These are phyloP conservation scores for Cerastoderma edule DNA, from an alignment of 2,888 invertebrate species.

Conservation along the genomic window DNA sequence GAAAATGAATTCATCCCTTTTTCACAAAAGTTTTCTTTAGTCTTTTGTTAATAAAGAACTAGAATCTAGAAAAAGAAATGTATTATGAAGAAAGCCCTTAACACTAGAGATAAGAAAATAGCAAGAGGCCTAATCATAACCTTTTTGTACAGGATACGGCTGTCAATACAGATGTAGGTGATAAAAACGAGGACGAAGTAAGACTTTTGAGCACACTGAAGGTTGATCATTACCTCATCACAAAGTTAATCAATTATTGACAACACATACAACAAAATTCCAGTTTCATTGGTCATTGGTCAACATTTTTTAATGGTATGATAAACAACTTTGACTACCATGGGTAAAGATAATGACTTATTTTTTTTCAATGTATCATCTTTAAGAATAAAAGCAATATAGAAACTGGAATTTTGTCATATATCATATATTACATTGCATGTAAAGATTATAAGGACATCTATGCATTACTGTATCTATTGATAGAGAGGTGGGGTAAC, in stretches of 20 bases:
- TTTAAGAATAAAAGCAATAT: background rate
- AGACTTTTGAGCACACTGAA: constrained; percentile 20
- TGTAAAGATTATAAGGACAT: background rate
- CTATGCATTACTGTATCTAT: background rate
- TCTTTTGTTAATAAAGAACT: background rate
- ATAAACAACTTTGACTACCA: background rate
- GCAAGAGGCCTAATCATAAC: background rate
- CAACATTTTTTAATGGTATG: background rate
- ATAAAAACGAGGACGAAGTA: constrained; percentile 15
- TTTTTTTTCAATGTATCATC: too few relatives aligned
- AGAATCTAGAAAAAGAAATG: background rate
- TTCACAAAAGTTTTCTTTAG: background rate
- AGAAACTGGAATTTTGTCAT: background rate
- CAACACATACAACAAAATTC: constrained; percentile 12
- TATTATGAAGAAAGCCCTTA: background rate
- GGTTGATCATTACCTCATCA: constrained; percentile 16
- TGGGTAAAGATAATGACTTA: background rate
- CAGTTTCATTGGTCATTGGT: background rate
- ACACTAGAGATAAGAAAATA: too few relatives aligned
- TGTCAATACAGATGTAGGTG: background rate
- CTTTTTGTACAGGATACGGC: background rate
- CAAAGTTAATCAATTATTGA: background rate
- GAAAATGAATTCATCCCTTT: background rate
- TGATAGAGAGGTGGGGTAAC: too few relatives aligned
- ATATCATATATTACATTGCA: background rate